Percentiles rank a stretch among this genome's conserved stretches.
Conservation (phyloP, 2,113 vertebrate species). For the Nymphicus hollandicus region DNA sequence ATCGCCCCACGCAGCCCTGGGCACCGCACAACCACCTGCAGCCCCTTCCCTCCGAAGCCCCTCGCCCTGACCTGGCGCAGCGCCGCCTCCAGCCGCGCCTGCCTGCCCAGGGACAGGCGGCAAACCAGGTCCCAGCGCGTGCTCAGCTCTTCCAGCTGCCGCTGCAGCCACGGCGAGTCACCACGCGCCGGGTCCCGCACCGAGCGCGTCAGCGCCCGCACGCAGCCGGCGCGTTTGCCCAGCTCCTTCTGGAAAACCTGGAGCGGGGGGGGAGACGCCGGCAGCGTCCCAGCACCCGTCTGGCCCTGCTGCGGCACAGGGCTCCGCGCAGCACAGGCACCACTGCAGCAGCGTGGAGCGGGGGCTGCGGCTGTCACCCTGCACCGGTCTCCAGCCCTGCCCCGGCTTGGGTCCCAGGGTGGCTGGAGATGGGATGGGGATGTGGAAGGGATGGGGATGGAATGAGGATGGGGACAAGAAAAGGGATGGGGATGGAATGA, state of each 20-base stretch:
- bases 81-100: constrained; percentile 80
- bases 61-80: constrained; percentile 77
- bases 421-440: not conserved
- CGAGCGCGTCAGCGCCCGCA: constrained; percentile 82
- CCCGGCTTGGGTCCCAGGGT: too few species aligned
- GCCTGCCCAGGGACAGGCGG: constrained; percentile 81
- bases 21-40: accelerated
- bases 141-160: constrained; percentile 85
- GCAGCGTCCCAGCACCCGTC: not conserved
- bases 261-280: accelerated
- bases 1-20: too few species aligned
- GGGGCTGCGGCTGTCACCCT: not conserved
- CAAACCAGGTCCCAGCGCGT: constrained; percentile 84
- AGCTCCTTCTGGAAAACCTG: constrained; percentile 88
- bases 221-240: constrained; percentile 83
- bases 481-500: too few species aligned
- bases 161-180: constrained; percentile 84
- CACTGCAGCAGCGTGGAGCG: not conserved
- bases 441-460: not conserved
- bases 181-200: constrained; percentile 79
- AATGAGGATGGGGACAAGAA: too few species aligned
- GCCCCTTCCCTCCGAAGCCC: not conserved
- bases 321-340: accelerated
- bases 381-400: not conserved
- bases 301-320: accelerated